Base-by-base conservation (phyloP, 1,140 invertebrate species). In the Neuroterus valhalla region DNA sequence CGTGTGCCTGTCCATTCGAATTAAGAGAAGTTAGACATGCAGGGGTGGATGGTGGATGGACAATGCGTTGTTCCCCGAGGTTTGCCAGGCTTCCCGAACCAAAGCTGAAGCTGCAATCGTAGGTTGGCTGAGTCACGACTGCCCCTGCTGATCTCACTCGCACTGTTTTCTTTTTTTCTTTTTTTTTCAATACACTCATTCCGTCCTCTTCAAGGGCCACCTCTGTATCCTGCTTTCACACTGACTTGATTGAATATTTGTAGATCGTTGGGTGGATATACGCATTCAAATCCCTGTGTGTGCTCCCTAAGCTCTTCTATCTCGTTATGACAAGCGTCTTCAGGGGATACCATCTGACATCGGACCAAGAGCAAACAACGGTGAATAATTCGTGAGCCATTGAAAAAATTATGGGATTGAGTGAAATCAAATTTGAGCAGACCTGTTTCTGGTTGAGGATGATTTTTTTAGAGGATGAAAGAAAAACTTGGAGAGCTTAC, bases 1-100 rank as follows among this genome's bases (percentile, higher is more conserved):
- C 85, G 85, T 85, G 84, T 79, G 75, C 72, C 78, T 80, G 78
- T 80, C 82, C 76, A 82, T 83, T 77, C 78, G 84, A 86, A 86
- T 86, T 85, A 86, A 78, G 75, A 70, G 44, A 38, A 69, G 26
- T 23, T 48, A 15, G 71, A 66, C 26, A 45, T 46, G 38, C 11
- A 45, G 55, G 52, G 66, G 44, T 48, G 66, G 43, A 62, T 26
- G 66, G 66, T 48, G 66, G 50, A 62, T 19, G 66, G 66, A 66
- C 50, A 55, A 55, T 26, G 52, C 52, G 14, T 21, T 3, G 10
- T 23, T 55, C 23, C 52, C 52, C 52, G 26, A 21, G 14, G 21
- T 55, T 23, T 11, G 48, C 17, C 48, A 26, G 48, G 48, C 48
- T 55, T 55, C 26, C 26, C 8, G 21, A 55, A 14, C 2, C 26